Base-by-base conservation (phyloP, 1,140 invertebrate genomes). In the Scylla paramamosain region DNA sequence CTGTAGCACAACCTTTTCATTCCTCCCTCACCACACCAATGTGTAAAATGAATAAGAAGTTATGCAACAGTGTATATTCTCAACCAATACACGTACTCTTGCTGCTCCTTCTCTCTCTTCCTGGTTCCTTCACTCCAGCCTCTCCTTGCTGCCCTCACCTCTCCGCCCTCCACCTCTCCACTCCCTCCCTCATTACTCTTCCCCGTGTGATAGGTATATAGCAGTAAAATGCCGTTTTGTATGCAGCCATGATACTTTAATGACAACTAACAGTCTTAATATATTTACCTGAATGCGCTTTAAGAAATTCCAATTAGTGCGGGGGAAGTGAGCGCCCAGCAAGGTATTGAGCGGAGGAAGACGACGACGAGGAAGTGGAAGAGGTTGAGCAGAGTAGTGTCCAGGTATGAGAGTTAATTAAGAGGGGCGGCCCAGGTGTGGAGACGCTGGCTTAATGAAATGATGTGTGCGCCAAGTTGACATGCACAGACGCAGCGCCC, bases 251-350 rank as follows among this genome's bases (percentile, higher is more conserved):
- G 67, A 77, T 77, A 77, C 67, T 12, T 77, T 77, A 77, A 77
- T 77, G 67, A 77, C n/a, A n/a, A 25, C 20, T n/a, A 77, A 20
- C 67, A 77, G 67, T 77, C 67, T 7, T 59, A 25, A 77, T 77
- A 77, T 77, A 77, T 77, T 77, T 77, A 77, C 67, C 20, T 12
- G 67, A 77, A 77, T 77, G 67, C 20, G 20, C 67, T 77, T 77
- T 77, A n/a, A 77, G 67, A 77, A 77, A 77, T 77, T 77, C 67
- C 67, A 77, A 77, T 77, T 77, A 77, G n/a, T 77, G 67, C 67
- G 16, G 67, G 6, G 67, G 25, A 77, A 77, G 67, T 25, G n/a
- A 77, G 67, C 67, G n/a, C 25, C 67, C 67, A 20, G 6, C 20
- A n/a, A 77, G 67, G 67, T 77, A 77, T 25, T 77, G 67, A 77